phyloP scores from a whole-genome alignment of 2,797 vertebrate genomes.

The Hipposideros larvatus region DNA sequence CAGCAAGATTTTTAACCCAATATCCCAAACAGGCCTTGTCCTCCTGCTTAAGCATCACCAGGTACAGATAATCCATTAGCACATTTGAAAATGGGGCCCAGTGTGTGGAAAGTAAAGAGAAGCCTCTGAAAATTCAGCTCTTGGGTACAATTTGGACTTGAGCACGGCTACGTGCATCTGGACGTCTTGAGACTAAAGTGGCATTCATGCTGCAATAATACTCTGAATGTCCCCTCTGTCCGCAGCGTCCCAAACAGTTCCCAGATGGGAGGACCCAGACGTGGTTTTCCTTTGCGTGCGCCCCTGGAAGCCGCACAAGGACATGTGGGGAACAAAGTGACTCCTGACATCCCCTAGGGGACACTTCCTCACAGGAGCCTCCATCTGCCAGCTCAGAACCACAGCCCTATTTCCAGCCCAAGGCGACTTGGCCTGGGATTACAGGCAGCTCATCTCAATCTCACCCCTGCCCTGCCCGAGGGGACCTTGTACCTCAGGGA shows the following conservation, averaged over 20 bases:
- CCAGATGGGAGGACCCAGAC: conserved; percentile 34
- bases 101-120: conserved; percentile 32
- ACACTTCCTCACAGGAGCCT: neutral
- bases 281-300: neutral
- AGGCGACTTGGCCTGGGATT: neutral
- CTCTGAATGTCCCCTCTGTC: conserved; percentile 70
- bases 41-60: neutral
- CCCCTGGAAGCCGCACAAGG: neutral
- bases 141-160: conserved; percentile 21
- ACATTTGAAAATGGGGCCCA: neutral
- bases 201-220: conserved; percentile 22
- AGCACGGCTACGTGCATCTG: conserved; percentile 57
- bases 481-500: conserved; percentile 44
- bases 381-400: neutral
- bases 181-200: conserved; percentile 16
- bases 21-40: neutral
- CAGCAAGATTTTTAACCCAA: neutral
- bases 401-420: neutral
- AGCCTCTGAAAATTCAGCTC: conserved; percentile 16
- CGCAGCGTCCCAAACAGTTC: neutral
- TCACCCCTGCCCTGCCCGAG: neutral
- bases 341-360: neutral
- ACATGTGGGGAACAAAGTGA: neutral
- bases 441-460: neutral
- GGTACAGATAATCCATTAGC: neutral